phyloP scores from a whole-genome alignment of 2,888 invertebrate species.

The Chaitophorus viminalis region DNA sequence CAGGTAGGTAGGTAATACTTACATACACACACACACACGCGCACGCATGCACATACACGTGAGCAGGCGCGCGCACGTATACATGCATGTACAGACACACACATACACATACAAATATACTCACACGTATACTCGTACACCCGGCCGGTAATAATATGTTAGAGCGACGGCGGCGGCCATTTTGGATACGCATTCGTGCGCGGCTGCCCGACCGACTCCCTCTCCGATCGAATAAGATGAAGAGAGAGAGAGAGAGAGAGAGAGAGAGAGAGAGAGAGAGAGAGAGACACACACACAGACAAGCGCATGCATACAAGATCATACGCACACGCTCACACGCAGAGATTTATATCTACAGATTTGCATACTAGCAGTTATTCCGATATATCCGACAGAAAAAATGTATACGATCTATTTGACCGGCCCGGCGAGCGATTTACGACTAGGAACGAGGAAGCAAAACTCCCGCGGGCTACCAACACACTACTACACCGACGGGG shows the following conservation, averaged over 20 bases:
- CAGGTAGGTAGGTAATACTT: constrained; percentile 20
- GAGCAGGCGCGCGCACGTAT: too few species aligned
- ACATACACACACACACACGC: neutral
- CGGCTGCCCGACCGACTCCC: constrained; percentile 25
- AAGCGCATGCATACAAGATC: too few species aligned
- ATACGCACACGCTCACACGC: too few species aligned
- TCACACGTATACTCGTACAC: constrained; percentile 6
- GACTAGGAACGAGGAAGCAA: constrained; percentile 34
- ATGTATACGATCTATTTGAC: constrained; percentile 36
- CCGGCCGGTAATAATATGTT: constrained; percentile 44
- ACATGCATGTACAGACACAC: too few species aligned
- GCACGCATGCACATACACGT: neutral
- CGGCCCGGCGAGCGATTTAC: constrained; percentile 57
- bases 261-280: neutral
- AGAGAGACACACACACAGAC: too few species aligned
- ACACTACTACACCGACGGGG: neutral
- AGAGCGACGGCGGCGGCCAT: constrained; percentile 48
- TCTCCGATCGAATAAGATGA: neutral
- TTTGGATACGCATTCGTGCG: constrained; percentile 54
- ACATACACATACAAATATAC: neutral
- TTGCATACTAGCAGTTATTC: constrained; percentile 56
- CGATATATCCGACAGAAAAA: constrained; percentile 31
- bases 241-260: neutral
- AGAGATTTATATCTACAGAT: constrained; percentile 57
- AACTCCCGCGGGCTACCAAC: constrained; percentile 17